A percentile compares a stretch with the other conserved stretches of the same genome.
These are phyloP conservation scores for Pseudorasbora parva DNA, from an alignment of 2,113 vertebrate species.

Conservation along the genomic window DNA sequence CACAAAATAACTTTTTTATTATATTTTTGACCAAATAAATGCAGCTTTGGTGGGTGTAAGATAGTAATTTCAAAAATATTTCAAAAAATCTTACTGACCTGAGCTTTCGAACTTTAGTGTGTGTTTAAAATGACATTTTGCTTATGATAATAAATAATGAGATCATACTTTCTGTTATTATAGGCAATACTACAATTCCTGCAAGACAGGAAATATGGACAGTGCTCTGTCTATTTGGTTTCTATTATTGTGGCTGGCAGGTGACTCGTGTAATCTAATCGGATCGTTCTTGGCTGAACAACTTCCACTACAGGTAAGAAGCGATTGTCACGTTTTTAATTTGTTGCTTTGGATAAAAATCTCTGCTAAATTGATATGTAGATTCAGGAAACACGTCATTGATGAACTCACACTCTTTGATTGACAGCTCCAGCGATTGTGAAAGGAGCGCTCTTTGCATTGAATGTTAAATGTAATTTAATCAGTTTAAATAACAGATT, in stretches of 20 bases:
- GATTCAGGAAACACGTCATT: too few species aligned
- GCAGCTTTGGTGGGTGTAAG: background rate
- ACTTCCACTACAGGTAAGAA: constrained; percentile 89
- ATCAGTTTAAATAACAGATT: too few species aligned
- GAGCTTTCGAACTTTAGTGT: background rate
- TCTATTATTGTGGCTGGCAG: constrained; percentile 89
- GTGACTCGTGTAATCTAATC: constrained; percentile 91
- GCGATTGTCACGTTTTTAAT: background rate
- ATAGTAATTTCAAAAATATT: background rate
- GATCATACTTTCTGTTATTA: background rate
- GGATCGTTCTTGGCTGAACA: constrained; percentile 93
- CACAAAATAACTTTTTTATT: background rate
- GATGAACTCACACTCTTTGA: too few species aligned
- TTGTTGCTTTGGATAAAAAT: background rate
- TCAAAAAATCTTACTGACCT: background rate
- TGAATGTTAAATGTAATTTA: too few species aligned
- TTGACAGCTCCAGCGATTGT: too few species aligned
- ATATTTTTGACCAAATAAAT: background rate
- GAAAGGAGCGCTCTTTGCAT: too few species aligned
- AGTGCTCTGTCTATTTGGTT: constrained; percentile 92
- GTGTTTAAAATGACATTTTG: background rate
- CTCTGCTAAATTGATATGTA: background rate
- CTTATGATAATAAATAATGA: background rate
- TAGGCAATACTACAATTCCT: constrained; percentile 92
- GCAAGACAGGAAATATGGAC: constrained; percentile 90